Base-by-base conservation (phyloP, 2,113 vertebrate genomes). In the Amazona vittata region DNA sequence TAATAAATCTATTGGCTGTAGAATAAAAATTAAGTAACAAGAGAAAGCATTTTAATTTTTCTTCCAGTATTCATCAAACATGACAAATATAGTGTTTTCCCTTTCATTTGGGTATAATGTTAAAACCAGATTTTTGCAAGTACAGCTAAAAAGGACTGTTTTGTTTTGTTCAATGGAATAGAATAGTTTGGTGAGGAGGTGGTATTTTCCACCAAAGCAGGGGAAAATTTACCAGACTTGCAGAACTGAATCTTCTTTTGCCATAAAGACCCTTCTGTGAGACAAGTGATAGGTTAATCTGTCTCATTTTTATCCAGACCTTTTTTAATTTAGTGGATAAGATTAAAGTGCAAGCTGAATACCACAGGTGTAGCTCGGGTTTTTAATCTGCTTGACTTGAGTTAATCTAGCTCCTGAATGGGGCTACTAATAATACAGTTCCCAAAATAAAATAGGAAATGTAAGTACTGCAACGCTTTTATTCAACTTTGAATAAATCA, bases 371-470 rank as follows among this genome's bases (percentile, higher is more conserved):
- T 79, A 81, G 10, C n/a, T 64, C 91, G 90, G 28, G 35, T 91
- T 94, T 97, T 89, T 89, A 93, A 94, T 89, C 77, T 92, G 94
- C 93, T 95, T 97, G 70, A 89, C 81, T 92, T 24, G 4, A 97
- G 81, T 88, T 84, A 78, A 85, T 85, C 88, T 94, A 62, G 86
- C 69, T 92, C 87, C 77, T 90, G 70, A 96, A 68, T 94, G 67
- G n/a, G 81, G 26, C 82, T 93, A 67, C 84, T 95, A 84, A 95
- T 65, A 52, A 94, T 94, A 65, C n/a, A 70, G 43, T 62, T 88
- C 78, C 71, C 1, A 2, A 87, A 94, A 89, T 83, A 67, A 95
- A 91, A 85, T 81, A 65, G 75, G 39, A 53, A 73, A 76, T 6
- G 22, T 89, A 57, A 92, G 74, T 95, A 55, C 55, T 77, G 84